Conservation (phyloP, 2,797 vertebrate species). For the Rousettus madagascariensis region DNA sequence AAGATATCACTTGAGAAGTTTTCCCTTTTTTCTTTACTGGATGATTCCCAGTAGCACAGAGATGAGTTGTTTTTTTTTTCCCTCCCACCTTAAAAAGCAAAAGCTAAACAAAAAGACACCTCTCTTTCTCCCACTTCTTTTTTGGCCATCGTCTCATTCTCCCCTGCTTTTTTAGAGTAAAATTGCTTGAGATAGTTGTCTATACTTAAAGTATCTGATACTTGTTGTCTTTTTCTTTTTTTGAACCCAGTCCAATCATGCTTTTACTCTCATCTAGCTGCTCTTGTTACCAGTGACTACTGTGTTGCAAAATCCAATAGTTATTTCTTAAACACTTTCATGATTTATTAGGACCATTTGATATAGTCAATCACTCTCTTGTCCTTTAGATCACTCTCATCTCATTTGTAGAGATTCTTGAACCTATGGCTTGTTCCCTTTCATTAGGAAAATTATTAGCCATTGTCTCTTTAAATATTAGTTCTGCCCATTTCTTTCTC, state of each 20-base stretch:
- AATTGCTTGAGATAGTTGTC: background rate
- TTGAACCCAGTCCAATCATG: background rate
- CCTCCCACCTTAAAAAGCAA: background rate
- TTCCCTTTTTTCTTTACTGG: background rate
- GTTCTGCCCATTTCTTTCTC: background rate
- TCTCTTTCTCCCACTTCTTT: background rate
- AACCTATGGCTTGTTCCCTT: background rate
- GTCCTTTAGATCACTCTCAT: background rate
- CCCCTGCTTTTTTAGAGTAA: background rate
- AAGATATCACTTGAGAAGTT: background rate
- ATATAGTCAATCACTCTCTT: background rate
- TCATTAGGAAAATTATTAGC: background rate
- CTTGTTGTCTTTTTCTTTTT: background rate
- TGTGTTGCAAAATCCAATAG: background rate
- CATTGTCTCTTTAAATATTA: background rate
- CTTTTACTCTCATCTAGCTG: background rate
- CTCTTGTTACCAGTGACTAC: background rate
- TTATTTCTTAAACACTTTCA: background rate
- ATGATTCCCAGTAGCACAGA: background rate
- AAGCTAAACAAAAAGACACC: background rate
- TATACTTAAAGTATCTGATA: background rate
- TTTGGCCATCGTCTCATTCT: background rate
- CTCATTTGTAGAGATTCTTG: background rate
- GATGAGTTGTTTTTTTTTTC: background rate
- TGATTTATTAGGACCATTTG: background rate